Conservation (phyloP, 2,888 invertebrate genomes). For the Vannuccia rotundouncinata region DNA sequence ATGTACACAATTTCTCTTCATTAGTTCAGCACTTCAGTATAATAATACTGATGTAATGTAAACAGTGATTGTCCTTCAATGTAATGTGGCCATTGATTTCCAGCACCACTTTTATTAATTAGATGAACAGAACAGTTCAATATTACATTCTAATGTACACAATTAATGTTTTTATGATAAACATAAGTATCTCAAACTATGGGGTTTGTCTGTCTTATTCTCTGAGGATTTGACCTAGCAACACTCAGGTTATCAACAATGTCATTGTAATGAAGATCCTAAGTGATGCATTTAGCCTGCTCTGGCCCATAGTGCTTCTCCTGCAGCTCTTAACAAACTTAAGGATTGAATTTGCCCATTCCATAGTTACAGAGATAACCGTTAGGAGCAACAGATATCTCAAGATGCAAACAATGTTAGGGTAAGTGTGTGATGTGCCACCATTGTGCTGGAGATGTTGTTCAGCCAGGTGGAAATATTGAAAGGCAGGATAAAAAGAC, state of each 20-base stretch:
- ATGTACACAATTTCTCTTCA: slow-evolving; percentile 15
- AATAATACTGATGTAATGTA: too few relatives aligned
- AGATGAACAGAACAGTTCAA: too few relatives aligned
- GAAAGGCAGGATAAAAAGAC: too few relatives aligned
- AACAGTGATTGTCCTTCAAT: too few relatives aligned
- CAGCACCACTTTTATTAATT: too few relatives aligned
- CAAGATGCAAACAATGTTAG: slow-evolving; percentile 20
- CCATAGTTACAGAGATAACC: not conserved
- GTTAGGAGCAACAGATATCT: not conserved
- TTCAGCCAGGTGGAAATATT: too few relatives aligned
- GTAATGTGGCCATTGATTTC: too few relatives aligned
- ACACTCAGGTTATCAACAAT: not conserved
- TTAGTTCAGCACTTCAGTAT: not conserved
- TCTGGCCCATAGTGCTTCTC: slow-evolving; percentile 21
- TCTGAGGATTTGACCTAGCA: not conserved
- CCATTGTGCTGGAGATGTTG: slow-evolving; percentile 11
- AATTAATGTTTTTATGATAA: not conserved
- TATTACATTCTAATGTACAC: too few relatives aligned
- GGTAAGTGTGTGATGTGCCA: not conserved
- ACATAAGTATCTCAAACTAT: not conserved
- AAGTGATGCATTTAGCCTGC: slow-evolving; percentile 4
- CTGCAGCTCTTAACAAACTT: slow-evolving; percentile 26
- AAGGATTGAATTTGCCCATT: slow-evolving; percentile 6
- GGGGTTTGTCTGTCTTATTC: slow-evolving; percentile 7
- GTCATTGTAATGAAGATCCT: slow-evolving; percentile 15